Evolutionary conservation across 30 jellyfish, hydroid and myxozoan species (phyloP), one percentile per base, ranked within the genome.

Genomic region (Hydractinia symbiolongicarpus): DNA sequence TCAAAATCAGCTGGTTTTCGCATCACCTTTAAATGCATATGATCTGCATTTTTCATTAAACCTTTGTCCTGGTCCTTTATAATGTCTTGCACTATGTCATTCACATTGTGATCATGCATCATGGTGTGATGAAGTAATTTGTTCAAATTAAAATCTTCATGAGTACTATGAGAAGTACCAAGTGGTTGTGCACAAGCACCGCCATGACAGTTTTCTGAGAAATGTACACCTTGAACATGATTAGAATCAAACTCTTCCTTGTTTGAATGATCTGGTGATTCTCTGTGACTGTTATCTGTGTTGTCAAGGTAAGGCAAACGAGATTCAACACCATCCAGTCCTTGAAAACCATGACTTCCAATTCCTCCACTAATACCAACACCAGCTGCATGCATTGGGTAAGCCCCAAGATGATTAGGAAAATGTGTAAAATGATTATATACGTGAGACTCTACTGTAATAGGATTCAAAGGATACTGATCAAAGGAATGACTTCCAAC

Each of bases 171-270:
- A 4, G 19, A 7, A 1, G 9, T 7, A 64, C 74, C 74, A 64
- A 64, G 52, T n/a, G 19, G 74, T 6, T 6, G 74, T 64, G 74
- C 74, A 64, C 74, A 64, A 64, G 16, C 74, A 64, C 74, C 74
- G 19, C 74, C 74, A 13, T n/a, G 19, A 51, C 74, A 64, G 7
- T 64, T 44, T 51, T 64, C 74, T n/a, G 74, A 51, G 40, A 64
- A 64, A 44, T 44, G 74, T n/a, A 7, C 74, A 51, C 52, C 74
- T 6, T 64, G 74, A 64, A 64, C 6, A 64, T 44, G 16, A 30
- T 30, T 30, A 30, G 44, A 30, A 30, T 30, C 44, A 30, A 30
- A 30, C 44, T 30, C 44, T 30, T 30, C 44, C 44, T 30, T 30
- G 44, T 30, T 30, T 30, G 44, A 30, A 30, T 30, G 44, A 30